Base-by-base conservation (phyloP, 2,888 invertebrate genomes). In the Volucella inanis region DNA sequence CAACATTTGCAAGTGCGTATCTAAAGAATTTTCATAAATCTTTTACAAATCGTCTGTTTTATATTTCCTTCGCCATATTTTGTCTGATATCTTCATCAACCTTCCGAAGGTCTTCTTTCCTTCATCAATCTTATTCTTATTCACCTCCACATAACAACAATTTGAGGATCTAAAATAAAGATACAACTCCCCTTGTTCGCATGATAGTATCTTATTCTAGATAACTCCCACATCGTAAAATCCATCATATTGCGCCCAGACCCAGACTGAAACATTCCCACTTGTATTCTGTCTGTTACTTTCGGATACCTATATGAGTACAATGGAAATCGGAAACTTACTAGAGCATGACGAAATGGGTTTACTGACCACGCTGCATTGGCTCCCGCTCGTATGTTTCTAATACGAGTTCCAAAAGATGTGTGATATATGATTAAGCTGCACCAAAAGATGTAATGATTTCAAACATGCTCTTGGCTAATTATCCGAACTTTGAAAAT, bases 291-390 rank as follows among this genome's bases (percentile, higher is more conserved):
- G 31, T 22, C 8, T 12, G 6, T 4, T 12, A 31, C 31, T 31
- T 31, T 6, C 31, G 31, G 6, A 22, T 22, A 22, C 22, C 12
- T 9, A 11, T 22, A 18, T 18, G 18, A 22, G 18, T 22, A 62
- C 62, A 82, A 76, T 84, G 77, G 62, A 87, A 88, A 88, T 88
- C 88, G 87, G 87, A 88, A 89, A 88, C 88, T 90, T 91, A 91
- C 87, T 90, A 91, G 91, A 91, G 91, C 91, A 89, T 87, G 88
- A 87, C 90, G 81, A 61, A 74, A 57, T 61, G 52, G 18, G 57
- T 59, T 65, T 64, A 54, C 70, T 79, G 68, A 70, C 83, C 79
- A 70, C 39, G 59, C 64, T 72, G 67, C 74, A 64, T 43, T 78
- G 74, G 39, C 55, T 62, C 70, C 70, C 39, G 31, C 45, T 38